Percentiles rank a stretch among this genome's conserved stretches.
Conservation (phyloP, 2,113 vertebrate species). For the Labeo catla region DNA sequence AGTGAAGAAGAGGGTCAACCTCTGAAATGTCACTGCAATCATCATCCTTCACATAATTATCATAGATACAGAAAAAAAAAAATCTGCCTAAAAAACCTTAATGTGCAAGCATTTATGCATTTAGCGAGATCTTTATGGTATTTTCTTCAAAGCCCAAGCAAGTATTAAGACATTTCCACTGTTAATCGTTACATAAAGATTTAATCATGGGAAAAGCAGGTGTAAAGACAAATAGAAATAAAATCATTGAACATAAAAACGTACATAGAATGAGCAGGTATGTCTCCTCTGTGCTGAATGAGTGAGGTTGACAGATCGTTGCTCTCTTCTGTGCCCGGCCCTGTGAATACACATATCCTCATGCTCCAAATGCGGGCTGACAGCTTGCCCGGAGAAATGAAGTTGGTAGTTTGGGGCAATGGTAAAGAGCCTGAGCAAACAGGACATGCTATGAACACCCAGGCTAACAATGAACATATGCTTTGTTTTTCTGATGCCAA, state of each 20-base stretch:
- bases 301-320: slow-evolving; percentile 91
- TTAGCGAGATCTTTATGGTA: slow-evolving; percentile 31
- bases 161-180: slow-evolving; percentile 24
- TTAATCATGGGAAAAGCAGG: not conserved
- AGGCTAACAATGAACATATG: slow-evolving; percentile 99
- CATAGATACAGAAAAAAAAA: slow-evolving; percentile 69
- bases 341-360: slow-evolving; percentile 87
- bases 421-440: slow-evolving; percentile 94
- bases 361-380: slow-evolving; percentile 96
- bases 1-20: slow-evolving; percentile 75
- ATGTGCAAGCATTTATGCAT: slow-evolving; percentile 41
- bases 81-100: slow-evolving; percentile 43
- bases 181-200: slow-evolving; percentile 32
- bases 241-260: slow-evolving; percentile 65
- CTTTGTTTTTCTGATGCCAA: slow-evolving; percentile 86
- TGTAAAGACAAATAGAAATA: slow-evolving; percentile 49
- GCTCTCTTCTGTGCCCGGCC: slow-evolving; percentile 86
- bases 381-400: slow-evolving; percentile 98
- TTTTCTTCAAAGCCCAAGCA: slow-evolving; percentile 16
- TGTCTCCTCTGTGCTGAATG: slow-evolving; percentile 80
- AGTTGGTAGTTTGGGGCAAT: slow-evolving; percentile 92
- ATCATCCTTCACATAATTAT: slow-evolving; percentile 71
- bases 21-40: slow-evolving; percentile 78
- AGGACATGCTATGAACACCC: slow-evolving; percentile 96
- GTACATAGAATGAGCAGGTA: slow-evolving; percentile 59